Percentiles rank a stretch among this genome's conserved stretches.
Evolutionary conservation across 2,797 vertebrate genomes (phyloP).

Genomic region (Aulostomus chinensis): DNA sequence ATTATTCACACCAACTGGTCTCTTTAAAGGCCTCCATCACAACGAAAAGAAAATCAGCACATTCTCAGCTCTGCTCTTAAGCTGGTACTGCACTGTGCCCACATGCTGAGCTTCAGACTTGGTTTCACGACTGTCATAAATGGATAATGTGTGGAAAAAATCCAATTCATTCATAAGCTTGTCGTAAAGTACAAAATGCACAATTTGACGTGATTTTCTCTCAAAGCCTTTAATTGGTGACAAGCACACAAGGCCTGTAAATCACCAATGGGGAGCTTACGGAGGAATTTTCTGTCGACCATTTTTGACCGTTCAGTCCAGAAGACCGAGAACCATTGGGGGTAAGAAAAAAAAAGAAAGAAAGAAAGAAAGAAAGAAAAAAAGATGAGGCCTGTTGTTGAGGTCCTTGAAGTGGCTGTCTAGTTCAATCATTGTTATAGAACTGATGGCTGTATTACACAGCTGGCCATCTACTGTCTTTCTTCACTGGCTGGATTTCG

Average conservation of each 20-base stretch:
- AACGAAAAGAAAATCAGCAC: not conserved
- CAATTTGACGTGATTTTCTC: too few relatives aligned
- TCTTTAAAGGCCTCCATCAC: not conserved
- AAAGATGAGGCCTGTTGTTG: slow-evolving; percentile 22
- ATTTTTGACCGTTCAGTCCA: too few relatives aligned
- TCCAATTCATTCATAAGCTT: not conserved
- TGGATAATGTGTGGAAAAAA: not conserved
- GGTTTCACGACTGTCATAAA: not conserved
- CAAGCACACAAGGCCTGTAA: not conserved
- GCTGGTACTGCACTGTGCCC: not conserved
- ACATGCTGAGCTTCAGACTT: not conserved
- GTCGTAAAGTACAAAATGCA: slow-evolving; percentile 17
- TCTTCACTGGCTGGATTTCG: slow-evolving; percentile 20
- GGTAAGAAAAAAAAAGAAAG: slow-evolving; percentile 15
- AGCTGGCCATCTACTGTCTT: not conserved
- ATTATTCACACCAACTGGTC: not conserved
- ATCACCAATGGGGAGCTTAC: too few relatives aligned
- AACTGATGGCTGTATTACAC: slow-evolving; percentile 33
- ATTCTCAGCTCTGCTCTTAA: not conserved
- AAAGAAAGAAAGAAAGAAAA: too few relatives aligned
- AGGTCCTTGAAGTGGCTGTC: slow-evolving; percentile 10
- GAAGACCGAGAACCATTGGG: not conserved
- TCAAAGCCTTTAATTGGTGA: slow-evolving; percentile 20
- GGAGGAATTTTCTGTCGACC: too few relatives aligned
- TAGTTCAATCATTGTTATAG: slow-evolving; percentile 22